phyloP scores from a whole-genome alignment of 1,140 invertebrate genomes.

The Prorops nasuta region DNA sequence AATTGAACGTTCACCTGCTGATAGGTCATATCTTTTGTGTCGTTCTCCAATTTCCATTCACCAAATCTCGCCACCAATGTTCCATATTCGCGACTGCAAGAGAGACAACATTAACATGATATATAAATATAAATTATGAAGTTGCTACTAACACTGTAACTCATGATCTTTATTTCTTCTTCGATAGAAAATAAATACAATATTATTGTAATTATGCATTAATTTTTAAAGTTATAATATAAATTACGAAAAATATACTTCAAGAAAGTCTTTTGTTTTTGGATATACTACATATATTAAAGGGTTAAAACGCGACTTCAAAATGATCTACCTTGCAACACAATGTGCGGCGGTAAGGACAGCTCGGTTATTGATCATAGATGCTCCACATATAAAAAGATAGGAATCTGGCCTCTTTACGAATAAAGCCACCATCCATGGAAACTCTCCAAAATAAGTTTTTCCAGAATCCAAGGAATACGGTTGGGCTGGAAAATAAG shows the following conservation, averaged over 20 bases:
- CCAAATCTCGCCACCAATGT: conserved; percentile 43
- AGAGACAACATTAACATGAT: not conserved
- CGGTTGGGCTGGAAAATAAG: conserved; percentile 18
- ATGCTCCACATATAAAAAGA: conserved; percentile 54
- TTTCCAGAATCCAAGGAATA: conserved; percentile 25
- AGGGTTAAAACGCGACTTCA: too few species aligned
- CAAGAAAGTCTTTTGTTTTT: too few species aligned
- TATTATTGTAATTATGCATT: too few species aligned
- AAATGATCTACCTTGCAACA: conserved; percentile 37
- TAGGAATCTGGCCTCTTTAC: conserved; percentile 23
- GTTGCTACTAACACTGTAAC: too few species aligned
- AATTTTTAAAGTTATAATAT: too few species aligned
- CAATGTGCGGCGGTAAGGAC: conserved; percentile 61
- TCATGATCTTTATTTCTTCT: too few species aligned
- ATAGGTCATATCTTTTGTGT: conserved; percentile 54
- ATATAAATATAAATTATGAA: too few species aligned
- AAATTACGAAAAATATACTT: too few species aligned
- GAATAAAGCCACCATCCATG: conserved; percentile 60
- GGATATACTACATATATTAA: too few species aligned
- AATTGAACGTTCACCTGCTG: conserved; percentile 56
- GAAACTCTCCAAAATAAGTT: conserved; percentile 60
- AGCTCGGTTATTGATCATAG: conserved; percentile 53
- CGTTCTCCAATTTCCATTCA: conserved; percentile 55
- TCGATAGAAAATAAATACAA: too few species aligned
- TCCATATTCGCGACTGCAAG: conserved; percentile 28